phyloP scores from a whole-genome alignment of 2,113 vertebrate species.

The Cottus gobio region DNA sequence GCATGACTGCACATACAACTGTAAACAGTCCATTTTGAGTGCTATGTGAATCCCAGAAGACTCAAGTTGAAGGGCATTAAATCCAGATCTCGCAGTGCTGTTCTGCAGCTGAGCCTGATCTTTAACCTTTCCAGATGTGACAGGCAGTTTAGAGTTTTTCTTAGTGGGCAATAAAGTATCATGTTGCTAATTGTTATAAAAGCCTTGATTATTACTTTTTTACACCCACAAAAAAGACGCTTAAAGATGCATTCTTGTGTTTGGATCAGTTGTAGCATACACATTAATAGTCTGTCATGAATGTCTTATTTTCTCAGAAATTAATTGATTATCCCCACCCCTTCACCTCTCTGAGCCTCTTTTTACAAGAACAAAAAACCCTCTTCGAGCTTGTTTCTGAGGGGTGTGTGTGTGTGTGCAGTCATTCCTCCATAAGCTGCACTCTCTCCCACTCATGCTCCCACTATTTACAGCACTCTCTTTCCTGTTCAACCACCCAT shows the following conservation, averaged over 20 bases:
- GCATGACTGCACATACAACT: background rate
- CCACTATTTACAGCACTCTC: slow-evolving; percentile 9
- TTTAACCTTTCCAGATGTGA: background rate
- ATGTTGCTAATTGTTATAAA: background rate
- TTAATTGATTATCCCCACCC: background rate
- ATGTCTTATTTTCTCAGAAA: background rate
- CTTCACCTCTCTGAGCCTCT: background rate
- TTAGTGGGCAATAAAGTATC: background rate
- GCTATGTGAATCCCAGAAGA: background rate
- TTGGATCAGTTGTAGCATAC: too few species aligned
- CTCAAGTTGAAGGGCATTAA: background rate
- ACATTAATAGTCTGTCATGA: background rate
- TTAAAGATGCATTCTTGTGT: background rate
- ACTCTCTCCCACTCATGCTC: background rate
- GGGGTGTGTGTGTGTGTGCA: slow-evolving; percentile 9
- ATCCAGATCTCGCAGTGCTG: background rate
- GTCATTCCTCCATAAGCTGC: slow-evolving; percentile 16
- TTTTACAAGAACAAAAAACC: background rate
- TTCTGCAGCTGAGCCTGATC: background rate
- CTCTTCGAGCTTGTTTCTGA: background rate
- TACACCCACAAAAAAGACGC: background rate
- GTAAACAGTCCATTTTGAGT: background rate
- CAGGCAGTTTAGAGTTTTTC: background rate
- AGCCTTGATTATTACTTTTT: slow-evolving; percentile 1
- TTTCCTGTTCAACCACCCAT: slow-evolving; percentile 11